These are phyloP conservation scores for Edolisoma coerulescens DNA, from an alignment of 2,113 vertebrate genomes.

Conservation along the genomic window DNA sequence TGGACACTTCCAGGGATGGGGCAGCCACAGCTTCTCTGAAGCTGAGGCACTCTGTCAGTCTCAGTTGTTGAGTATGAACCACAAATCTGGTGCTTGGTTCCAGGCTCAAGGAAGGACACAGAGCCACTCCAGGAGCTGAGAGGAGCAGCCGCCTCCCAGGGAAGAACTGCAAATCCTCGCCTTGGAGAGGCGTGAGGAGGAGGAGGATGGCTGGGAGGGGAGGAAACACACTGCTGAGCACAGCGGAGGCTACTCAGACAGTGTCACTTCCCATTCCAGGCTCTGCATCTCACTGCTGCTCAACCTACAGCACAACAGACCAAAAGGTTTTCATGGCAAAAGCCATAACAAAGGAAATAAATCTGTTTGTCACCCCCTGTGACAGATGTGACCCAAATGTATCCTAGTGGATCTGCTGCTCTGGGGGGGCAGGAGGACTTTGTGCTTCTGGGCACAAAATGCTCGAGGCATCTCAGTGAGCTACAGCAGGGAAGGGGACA, in stretches of 20 bases:
- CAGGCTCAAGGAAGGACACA: neutral
- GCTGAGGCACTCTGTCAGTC: neutral
- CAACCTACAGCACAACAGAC: neutral
- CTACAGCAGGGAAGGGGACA: neutral
- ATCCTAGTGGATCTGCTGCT: neutral
- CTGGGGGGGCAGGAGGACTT: neutral
- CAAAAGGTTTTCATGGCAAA: neutral
- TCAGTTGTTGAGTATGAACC: neutral
- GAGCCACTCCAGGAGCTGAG: neutral
- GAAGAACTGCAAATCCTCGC: neutral
- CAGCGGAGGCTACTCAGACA: neutral
- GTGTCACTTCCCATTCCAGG: neutral
- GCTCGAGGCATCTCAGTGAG: neutral
- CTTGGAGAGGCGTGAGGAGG: neutral
- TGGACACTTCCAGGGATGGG: neutral
- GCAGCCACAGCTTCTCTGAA: neutral
- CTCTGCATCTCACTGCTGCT: neutral
- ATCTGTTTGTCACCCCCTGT: rapidly evolving
- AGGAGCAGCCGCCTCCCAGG: neutral
- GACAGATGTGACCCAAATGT: neutral
- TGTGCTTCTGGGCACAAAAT: neutral
- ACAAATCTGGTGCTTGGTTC: neutral
- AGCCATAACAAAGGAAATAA: neutral
- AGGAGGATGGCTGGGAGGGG: neutral
- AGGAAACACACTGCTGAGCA: neutral